Evolutionary conservation across 2,888 invertebrate genomes (phyloP).

Genomic region (Melieria crassipennis): DNA sequence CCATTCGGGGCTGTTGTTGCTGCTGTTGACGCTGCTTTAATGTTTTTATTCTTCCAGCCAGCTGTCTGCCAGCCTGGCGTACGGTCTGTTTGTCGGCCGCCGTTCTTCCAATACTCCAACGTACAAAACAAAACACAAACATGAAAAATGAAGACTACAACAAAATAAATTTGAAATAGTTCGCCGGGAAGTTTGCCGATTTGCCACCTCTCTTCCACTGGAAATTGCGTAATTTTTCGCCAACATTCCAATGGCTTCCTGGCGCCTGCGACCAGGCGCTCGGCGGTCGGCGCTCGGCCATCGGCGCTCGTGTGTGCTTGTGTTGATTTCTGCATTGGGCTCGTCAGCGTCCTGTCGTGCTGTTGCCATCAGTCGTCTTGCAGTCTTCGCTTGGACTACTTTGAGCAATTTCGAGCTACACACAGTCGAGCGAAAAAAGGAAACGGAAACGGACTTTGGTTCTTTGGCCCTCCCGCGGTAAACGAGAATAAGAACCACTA

Average conservation of each 20-base stretch:
- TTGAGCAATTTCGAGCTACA: neutral
- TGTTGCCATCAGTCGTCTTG: slow-evolving; percentile 42
- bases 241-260: slow-evolving; percentile 18
- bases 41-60: slow-evolving; percentile 3
- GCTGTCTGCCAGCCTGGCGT: slow-evolving; percentile 30
- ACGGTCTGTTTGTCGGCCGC: neutral
- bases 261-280: slow-evolving; percentile 9
- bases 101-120: too few relatives aligned
- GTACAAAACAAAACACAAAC: too few relatives aligned
- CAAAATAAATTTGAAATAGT: slow-evolving; percentile 4
- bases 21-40: neutral
- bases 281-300: neutral
- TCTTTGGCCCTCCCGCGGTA: too few relatives aligned
- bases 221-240: slow-evolving; percentile 56
- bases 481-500: too few relatives aligned
- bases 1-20: slow-evolving; percentile 2
- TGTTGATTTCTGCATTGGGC: neutral
- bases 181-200: slow-evolving; percentile 46
- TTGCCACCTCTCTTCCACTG: slow-evolving; percentile 41
- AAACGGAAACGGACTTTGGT: too few relatives aligned
- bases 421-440: too few relatives aligned
- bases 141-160: too few relatives aligned
- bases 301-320: neutral
- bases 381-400: slow-evolving; percentile 45
- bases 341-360: slow-evolving; percentile 38